Evolutionary conservation across 2,888 invertebrate species (phyloP).

Genomic region (Atethmia centrago): DNA sequence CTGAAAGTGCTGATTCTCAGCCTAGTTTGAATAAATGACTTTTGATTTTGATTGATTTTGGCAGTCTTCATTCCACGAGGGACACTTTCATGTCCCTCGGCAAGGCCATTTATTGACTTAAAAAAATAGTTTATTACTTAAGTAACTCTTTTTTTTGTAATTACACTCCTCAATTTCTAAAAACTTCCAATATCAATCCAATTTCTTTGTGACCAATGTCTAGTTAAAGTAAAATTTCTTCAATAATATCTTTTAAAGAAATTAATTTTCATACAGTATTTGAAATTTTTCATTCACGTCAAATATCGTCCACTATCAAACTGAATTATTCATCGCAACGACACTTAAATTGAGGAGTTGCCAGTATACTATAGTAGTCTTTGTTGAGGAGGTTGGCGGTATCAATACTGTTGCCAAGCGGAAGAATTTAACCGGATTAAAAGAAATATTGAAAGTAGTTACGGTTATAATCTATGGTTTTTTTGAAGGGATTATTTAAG

Average conservation of each 20-base stretch:
- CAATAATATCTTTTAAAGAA: slow-evolving; percentile 2
- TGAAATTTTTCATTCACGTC: slow-evolving; percentile 62
- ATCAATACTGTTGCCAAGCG: slow-evolving; percentile 62
- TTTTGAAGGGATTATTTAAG: not conserved
- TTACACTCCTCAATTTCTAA: not conserved
- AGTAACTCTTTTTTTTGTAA: not conserved
- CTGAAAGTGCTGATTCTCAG: too few species aligned
- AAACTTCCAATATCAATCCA: not conserved
- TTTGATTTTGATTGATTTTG: not conserved
- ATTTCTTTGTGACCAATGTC: not conserved
- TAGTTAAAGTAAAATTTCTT: not conserved
- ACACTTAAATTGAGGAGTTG: slow-evolving; percentile 70
- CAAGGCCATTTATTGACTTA: not conserved
- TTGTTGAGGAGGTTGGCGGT: slow-evolving; percentile 45
- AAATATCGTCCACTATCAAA: slow-evolving; percentile 67
- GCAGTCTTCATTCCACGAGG: not conserved
- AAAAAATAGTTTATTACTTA: not conserved
- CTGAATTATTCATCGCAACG: slow-evolving; percentile 74
- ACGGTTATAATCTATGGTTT: not conserved
- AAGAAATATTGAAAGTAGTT: not conserved
- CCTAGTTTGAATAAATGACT: too few species aligned
- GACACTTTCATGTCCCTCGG: too few species aligned
- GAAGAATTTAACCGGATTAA: not conserved
- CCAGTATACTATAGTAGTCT: too few species aligned
- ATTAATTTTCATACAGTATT: slow-evolving; percentile 50